Evolutionary conservation across 2,797 vertebrate genomes (phyloP).

Genomic region (Euphonia xanthogaster): DNA sequence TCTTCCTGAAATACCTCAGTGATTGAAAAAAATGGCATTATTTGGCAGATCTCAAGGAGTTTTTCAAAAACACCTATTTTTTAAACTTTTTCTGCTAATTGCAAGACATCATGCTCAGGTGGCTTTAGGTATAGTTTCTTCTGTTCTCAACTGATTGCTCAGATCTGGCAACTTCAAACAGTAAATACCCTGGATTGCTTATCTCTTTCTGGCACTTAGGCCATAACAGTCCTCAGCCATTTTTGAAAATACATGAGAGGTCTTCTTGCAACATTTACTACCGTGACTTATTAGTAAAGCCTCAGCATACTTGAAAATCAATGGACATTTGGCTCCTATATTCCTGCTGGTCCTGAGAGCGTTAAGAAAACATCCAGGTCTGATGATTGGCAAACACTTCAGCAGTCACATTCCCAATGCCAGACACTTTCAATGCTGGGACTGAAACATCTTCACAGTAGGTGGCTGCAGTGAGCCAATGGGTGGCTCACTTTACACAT

Average conservation of each 20-base stretch:
- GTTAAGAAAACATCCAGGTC: not conserved
- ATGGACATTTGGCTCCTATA: not conserved
- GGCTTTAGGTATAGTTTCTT: not conserved
- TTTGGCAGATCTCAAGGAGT: not conserved
- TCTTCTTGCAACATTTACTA: not conserved
- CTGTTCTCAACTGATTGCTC: not conserved
- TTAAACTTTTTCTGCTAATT: not conserved
- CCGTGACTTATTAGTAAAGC: not conserved
- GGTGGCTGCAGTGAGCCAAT: not conserved
- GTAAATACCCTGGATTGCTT: not conserved
- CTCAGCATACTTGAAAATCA: not conserved
- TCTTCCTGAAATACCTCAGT: not conserved
- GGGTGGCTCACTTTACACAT: not conserved
- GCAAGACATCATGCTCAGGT: not conserved
- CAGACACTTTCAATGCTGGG: not conserved
- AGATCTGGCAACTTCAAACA: not conserved
- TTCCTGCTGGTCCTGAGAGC: accelerated
- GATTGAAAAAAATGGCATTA: not conserved
- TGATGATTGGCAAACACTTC: not conserved
- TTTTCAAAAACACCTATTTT: not conserved
- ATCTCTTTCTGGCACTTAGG: not conserved
- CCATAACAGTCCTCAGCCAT: not conserved
- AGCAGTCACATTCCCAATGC: not conserved
- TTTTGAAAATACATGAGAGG: not conserved
- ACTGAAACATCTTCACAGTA: not conserved